Evolutionary conservation across 1,140 invertebrate species (phyloP), one percentile per base, ranked within the genome.

Genomic region (Whitmania pigra): DNA sequence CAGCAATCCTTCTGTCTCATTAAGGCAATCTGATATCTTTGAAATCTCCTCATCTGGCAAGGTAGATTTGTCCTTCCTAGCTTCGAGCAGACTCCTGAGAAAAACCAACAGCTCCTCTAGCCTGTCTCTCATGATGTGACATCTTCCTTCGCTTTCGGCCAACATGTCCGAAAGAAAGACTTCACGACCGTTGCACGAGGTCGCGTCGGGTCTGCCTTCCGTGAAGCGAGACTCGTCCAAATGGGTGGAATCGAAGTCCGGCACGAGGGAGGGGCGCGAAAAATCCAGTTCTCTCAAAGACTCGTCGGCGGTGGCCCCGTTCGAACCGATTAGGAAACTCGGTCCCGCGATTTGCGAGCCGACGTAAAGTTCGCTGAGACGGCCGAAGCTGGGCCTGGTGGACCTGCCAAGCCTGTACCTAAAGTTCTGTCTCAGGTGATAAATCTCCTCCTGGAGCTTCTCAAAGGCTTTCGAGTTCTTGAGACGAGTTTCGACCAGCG

Each of bases 211-310:
- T 17, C 43, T 49, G 15, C 15, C 15, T 49, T 49, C 43, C 9
- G 43, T 49, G 43, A 49, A 49, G 13, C 13, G 43, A 49, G 43
- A 49, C 43, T 49, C 43, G 22, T 63, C 20, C 11, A 63, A 63
- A 22, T 31, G 22, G 20, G 57, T 63, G 22, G 57, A 63, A 63
- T 63, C 57, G 9, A 63, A 25, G 57, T 63, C 29, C 9, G 57
- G 11, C 22, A 31, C 57, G 22, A 63, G 57, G 6, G 57, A 63
- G 25, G 25, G 9, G 57, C 11, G 57, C 15, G 22, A 22, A 22
- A 31, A 63, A 31, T 63, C 57, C 57, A 63, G 29, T 25, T 63
- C 57, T 63, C 29, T 63, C 22, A 63, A 63, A 7, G 57, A 63
- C 29, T 63, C 57, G 57, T 63, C 22, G 1, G 11, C 11, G 1